Evolutionary conservation across 2,113 vertebrate genomes (phyloP), one percentile per base, ranked within the genome.

Genomic region (Chaenogobius annularis): DNA sequence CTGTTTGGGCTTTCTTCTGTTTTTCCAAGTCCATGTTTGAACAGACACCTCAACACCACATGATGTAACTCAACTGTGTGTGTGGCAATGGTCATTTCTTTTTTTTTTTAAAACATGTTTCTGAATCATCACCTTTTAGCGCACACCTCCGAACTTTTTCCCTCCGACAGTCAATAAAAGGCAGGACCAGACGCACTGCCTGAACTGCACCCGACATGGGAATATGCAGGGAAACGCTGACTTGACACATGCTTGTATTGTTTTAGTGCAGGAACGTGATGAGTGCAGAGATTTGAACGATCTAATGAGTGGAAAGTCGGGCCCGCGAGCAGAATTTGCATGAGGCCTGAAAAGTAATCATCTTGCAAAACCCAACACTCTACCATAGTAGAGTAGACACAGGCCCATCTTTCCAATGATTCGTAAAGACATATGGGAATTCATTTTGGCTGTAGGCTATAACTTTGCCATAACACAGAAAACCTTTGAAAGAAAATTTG

Each of bases 181-280:
- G 58, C 70, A 70, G 71, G 82, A 76, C 37, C 67, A 63, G 68
- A 68, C 52, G 3, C 13, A 17, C 65, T 40, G 61, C 61, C 11
- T 63, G 61, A 63, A 69, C 73, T 0, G 22, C 65, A 52, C 66
- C 77, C 69, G 81, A 76, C 26, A 69, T 76, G 80, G 78, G 89
- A 77, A 76, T 68, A 72, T 35, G 23, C 13, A 72, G 65, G 66
- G 75, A 81, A 83, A 75, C 76, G 89, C 91, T 92, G 89, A 91
- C 68, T 91, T 70, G 40, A 69, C 88, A 81, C 65, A 72, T 79
- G 73, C 77, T 54, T 62, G 74, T 83, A 87, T 92, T 90, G 87
- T 91, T 91, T 88, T 61, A 85, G 87, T 52, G 69, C 69, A 82
- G 85, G 87, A 90, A 92, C 89, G 86, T 90, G 83, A 91, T 88